Conservation (phyloP, 2,888 invertebrate species). For the Andrena bicolor region DNA sequence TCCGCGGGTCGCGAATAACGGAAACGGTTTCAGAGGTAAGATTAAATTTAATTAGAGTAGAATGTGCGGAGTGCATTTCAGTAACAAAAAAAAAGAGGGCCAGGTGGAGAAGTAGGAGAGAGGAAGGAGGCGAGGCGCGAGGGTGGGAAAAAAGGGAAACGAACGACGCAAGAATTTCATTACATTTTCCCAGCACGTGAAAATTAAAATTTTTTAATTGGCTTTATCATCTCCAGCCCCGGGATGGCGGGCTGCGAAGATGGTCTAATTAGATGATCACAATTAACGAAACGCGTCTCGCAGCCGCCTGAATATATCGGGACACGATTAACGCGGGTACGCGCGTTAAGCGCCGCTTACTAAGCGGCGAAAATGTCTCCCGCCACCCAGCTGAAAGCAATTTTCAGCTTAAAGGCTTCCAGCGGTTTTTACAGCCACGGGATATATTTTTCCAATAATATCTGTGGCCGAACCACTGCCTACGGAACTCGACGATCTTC, state of each 20-base stretch:
- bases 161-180: slow-evolving; percentile 60
- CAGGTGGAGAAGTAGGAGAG: neutral
- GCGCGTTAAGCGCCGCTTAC: slow-evolving; percentile 40
- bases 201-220: slow-evolving; percentile 65
- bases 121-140: slow-evolving; percentile 11
- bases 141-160: slow-evolving; percentile 31
- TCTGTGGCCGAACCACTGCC: slow-evolving; percentile 59
- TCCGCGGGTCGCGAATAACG: slow-evolving; percentile 55
- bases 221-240: slow-evolving; percentile 55
- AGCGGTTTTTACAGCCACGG: slow-evolving; percentile 59
- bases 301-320: slow-evolving; percentile 31
- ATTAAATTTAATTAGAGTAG: slow-evolving; percentile 64
- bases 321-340: slow-evolving; percentile 53
- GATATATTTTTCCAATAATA: slow-evolving; percentile 75
- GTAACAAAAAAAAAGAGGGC: slow-evolving; percentile 48
- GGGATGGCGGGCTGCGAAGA: slow-evolving; percentile 40
- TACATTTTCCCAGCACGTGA: slow-evolving; percentile 62
- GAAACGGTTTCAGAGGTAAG: slow-evolving; percentile 55
- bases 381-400: slow-evolving; percentile 62
- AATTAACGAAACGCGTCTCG: slow-evolving; percentile 52
- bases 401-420: slow-evolving; percentile 72
- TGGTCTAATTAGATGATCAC: slow-evolving; percentile 59
- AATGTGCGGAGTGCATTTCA: slow-evolving; percentile 63
- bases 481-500: slow-evolving; percentile 47
- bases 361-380: slow-evolving; percentile 58